Conservation (phyloP, 2,888 invertebrate species). For the Papilio demoleus region DNA sequence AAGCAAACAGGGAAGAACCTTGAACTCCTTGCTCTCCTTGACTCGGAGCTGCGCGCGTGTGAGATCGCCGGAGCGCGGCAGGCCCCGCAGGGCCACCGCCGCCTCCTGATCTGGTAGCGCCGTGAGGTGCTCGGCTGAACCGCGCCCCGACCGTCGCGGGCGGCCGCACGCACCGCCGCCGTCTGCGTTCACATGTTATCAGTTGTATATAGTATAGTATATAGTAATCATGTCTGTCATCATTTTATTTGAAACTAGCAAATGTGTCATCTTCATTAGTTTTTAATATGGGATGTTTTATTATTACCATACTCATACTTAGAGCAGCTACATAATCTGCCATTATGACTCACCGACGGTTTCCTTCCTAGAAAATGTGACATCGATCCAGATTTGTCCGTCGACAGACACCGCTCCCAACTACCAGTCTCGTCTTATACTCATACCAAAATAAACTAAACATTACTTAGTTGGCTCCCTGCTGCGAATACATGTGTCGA, state of each 20-base stretch:
- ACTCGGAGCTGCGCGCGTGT: constrained; percentile 94
- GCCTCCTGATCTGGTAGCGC: constrained; percentile 87
- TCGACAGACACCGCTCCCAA: neutral
- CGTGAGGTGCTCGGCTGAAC: constrained; percentile 74
- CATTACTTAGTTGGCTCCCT: neutral
- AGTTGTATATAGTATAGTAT: no score
- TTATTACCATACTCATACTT: neutral
- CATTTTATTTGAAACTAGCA: neutral
- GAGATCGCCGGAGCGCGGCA: constrained; percentile 95
- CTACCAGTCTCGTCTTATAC: neutral
- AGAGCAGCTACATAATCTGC: neutral
- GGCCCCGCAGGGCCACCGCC: constrained; percentile 94
- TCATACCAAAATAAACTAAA: neutral
- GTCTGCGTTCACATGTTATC: neutral
- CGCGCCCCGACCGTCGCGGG: constrained; percentile 31
- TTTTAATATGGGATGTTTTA: neutral
- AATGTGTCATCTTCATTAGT: neutral
- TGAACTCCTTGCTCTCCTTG: constrained; percentile 99
- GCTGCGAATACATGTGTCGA: neutral
- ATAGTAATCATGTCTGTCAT: no score
- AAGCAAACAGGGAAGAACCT: constrained; percentile 83
- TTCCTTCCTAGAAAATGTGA: neutral
- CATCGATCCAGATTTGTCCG: neutral
- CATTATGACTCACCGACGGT: neutral
- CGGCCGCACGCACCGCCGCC: neutral